Evolutionary conservation across 2,797 vertebrate species (phyloP).

Genomic region (Tenualosa thibaudeaui): DNA sequence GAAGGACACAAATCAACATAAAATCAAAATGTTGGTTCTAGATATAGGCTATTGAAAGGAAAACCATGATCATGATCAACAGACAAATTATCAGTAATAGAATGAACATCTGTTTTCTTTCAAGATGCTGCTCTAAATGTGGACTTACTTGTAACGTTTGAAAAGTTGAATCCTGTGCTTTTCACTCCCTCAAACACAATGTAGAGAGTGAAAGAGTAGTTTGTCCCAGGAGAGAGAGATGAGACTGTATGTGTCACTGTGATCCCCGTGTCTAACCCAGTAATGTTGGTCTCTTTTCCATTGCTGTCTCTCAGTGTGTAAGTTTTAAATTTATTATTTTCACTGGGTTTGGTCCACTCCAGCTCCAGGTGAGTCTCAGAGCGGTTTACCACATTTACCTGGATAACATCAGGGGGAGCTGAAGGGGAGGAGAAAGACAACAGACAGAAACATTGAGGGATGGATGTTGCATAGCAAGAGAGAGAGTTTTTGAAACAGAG

Average conservation of each 20-base stretch:
- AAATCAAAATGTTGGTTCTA: too few relatives aligned
- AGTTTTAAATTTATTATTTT: slow-evolving; percentile 34
- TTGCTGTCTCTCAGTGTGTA: slow-evolving; percentile 33
- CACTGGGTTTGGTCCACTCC: slow-evolving; percentile 37
- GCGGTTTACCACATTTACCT: rapidly evolving
- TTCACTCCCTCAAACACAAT: rapidly evolving
- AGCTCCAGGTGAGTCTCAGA: slow-evolving; percentile 40
- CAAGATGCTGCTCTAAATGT: too few relatives aligned
- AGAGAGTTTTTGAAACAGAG: too few relatives aligned
- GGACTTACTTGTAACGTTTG: too few relatives aligned
- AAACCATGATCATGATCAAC: too few relatives aligned
- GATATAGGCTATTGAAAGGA: too few relatives aligned
- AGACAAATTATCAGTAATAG: neutral
- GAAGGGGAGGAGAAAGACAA: neutral
- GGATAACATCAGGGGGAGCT: slow-evolving; percentile 53
- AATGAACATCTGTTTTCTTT: slow-evolving; percentile 15
- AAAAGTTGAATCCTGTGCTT: slow-evolving; percentile 41
- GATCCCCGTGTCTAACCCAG: neutral
- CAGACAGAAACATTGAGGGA: too few relatives aligned
- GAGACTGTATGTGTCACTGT: slow-evolving; percentile 27
- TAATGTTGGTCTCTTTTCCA: neutral
- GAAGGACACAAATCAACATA: too few relatives aligned
- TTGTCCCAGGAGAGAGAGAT: slow-evolving; percentile 42
- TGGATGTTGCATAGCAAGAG: too few relatives aligned
- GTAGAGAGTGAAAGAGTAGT: slow-evolving; percentile 51